These are phyloP conservation scores for Phalloptychus januarius DNA, from an alignment of 2,797 vertebrate genomes.

Conservation along the genomic window DNA sequence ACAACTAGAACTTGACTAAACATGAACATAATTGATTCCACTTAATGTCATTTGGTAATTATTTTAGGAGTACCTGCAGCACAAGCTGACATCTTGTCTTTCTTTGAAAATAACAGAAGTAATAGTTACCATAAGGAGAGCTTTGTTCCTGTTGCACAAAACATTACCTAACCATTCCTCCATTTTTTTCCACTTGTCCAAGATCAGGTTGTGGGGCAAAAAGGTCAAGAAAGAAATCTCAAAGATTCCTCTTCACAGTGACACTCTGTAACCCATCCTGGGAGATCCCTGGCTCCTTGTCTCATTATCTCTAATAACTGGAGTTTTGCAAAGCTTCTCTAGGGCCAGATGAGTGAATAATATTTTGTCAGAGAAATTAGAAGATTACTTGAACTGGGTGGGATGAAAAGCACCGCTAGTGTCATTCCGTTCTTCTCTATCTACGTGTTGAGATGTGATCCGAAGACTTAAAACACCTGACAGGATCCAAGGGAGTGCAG, in stretches of 20 bases:
- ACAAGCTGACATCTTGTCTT: conserved; percentile 22
- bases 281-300: neutral
- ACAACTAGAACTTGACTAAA: conserved; percentile 15
- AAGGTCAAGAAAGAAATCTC: neutral
- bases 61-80: conserved; percentile 7
- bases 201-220: neutral
- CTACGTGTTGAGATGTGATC: conserved; percentile 28
- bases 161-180: neutral
- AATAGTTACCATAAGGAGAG: neutral
- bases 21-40: neutral
- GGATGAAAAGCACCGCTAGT: conserved; percentile 17
- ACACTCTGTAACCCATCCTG: neutral
- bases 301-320: conserved; percentile 28
- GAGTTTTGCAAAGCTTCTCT: conserved; percentile 22
- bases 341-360: conserved; percentile 24
- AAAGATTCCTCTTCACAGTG: neutral
- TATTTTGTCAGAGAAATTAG: conserved; percentile 44
- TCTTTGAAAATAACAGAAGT: conserved; percentile 15
- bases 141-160: neutral
- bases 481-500: conserved; percentile 7
- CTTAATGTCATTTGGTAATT: conserved; percentile 17
- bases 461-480: conserved; percentile 35
- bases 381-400: conserved; percentile 28
- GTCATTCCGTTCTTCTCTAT: conserved; percentile 8
- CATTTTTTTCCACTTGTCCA: neutral